phyloP scores from a whole-genome alignment of 2,888 invertebrate genomes.

The Eustalomyia histrio region DNA sequence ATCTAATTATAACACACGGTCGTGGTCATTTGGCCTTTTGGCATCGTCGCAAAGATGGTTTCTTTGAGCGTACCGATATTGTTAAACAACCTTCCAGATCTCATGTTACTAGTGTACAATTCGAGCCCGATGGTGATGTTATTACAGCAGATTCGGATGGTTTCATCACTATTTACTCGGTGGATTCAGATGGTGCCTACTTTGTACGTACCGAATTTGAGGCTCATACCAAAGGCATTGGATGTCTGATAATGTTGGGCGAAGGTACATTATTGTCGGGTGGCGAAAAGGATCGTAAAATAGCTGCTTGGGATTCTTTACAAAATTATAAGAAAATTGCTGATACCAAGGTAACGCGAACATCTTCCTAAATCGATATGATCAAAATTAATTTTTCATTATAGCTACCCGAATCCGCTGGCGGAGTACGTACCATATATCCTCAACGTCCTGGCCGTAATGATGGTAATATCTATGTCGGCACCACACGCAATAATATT shows the following conservation, averaged over 20 bases:
- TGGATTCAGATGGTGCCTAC: conserved; percentile 93
- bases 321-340: conserved; percentile 94
- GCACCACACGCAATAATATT: conserved; percentile 93
- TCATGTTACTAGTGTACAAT: conserved; percentile 91
- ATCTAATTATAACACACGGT: conserved; percentile 93
- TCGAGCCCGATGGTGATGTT: conserved; percentile 94
- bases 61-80: conserved; percentile 93
- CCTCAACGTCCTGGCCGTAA: conserved; percentile 92
- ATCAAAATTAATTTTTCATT: neutral
- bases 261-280: conserved; percentile 95
- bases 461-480: conserved; percentile 94
- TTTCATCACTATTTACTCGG: conserved; percentile 93
- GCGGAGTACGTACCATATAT: conserved; percentile 93
- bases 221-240: conserved; percentile 92
- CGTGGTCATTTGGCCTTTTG: conserved; percentile 95
- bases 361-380: no score
- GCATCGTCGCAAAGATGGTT: conserved; percentile 94
- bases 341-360: conserved; percentile 86
- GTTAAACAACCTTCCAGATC: conserved; percentile 93
- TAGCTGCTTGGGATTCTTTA: conserved; percentile 94
- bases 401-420: conserved; percentile 91
- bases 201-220: conserved; percentile 94
- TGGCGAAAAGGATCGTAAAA: conserved; percentile 93
- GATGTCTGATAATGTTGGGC: conserved; percentile 91
- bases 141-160: conserved; percentile 96